These are phyloP conservation scores for Marisa cornuarietis DNA, from an alignment of 1,140 invertebrate genomes.

Conservation along the genomic window DNA sequence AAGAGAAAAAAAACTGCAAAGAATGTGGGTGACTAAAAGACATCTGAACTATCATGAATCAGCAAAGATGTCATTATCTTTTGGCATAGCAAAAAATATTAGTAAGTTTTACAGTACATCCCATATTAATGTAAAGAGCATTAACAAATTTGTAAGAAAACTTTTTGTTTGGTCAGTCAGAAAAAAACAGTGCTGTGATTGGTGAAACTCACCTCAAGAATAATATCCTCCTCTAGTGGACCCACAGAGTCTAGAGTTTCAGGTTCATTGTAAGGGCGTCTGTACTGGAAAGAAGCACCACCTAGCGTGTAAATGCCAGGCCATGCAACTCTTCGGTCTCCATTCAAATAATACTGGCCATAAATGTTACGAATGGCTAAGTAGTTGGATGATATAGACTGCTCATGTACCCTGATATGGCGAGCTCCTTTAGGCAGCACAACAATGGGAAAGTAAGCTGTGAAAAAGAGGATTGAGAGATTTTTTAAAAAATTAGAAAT, in stretches of 20 bases:
- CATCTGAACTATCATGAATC: not conserved
- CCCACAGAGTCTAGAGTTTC: slow-evolving; percentile 70
- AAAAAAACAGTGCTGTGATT: not conserved
- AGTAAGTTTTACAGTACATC: no score
- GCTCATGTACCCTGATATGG: slow-evolving; percentile 44
- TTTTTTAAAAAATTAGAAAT: no score
- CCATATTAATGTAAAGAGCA: no score
- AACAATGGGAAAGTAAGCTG: slow-evolving; percentile 52
- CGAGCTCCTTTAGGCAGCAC: slow-evolving; percentile 50
- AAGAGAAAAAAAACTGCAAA: not conserved
- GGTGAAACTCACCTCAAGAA: slow-evolving; percentile 68
- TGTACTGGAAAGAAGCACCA: slow-evolving; percentile 67
- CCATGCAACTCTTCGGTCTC: slow-evolving; percentile 54
- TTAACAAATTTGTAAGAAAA: no score
- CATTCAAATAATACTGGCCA: slow-evolving; percentile 58
- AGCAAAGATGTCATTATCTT: no score
- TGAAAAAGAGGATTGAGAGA: slow-evolving; percentile 12
- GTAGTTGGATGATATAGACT: slow-evolving; percentile 49
- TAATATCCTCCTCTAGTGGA: slow-evolving; percentile 70
- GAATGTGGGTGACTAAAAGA: not conserved
- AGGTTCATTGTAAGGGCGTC: slow-evolving; percentile 63
- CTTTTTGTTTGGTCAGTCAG: no score
- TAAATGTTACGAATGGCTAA: slow-evolving; percentile 54
- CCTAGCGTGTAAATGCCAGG: slow-evolving; percentile 52
- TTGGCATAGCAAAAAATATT: no score